Percentiles rank a stretch among this genome's conserved stretches.
Conservation (phyloP, 2,797 vertebrate species). For the Heliangelus exortis region DNA sequence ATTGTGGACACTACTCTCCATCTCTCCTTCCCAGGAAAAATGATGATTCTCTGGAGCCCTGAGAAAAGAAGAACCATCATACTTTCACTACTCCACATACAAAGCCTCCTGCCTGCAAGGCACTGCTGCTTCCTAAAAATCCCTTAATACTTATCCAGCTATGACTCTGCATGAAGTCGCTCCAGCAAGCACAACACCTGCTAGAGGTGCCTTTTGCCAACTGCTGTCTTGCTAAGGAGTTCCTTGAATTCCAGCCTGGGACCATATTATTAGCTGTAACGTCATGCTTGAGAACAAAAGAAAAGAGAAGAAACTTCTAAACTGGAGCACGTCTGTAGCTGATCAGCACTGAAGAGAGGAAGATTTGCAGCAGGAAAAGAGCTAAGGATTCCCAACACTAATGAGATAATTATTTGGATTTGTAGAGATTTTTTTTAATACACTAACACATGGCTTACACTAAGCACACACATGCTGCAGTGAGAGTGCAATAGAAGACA, state of each 20-base stretch:
- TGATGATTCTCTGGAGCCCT: slow-evolving; percentile 75
- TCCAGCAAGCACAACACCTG: background rate
- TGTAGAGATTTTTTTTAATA: background rate
- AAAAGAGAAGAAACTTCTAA: background rate
- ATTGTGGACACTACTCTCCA: slow-evolving; percentile 71
- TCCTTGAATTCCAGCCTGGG: background rate
- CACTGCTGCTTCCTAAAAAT: background rate
- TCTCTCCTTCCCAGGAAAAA: slow-evolving; percentile 76
- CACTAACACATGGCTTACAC: background rate
- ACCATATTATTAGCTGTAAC: background rate
- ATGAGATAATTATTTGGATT: background rate
- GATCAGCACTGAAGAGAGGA: background rate
- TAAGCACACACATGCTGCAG: background rate
- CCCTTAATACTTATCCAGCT: background rate
- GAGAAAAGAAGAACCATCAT: slow-evolving; percentile 32
- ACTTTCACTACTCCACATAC: background rate
- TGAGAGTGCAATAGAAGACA: background rate
- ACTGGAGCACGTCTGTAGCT: background rate
- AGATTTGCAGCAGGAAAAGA: background rate
- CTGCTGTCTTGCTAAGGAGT: background rate
- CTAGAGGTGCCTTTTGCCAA: background rate
- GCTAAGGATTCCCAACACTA: background rate
- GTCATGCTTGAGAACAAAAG: background rate
- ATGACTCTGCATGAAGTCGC: background rate
- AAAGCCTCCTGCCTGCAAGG: background rate